Evolutionary conservation across 2,797 vertebrate genomes (phyloP), one percentile per base, ranked within the genome.

Genomic region (Chelon auratus): DNA sequence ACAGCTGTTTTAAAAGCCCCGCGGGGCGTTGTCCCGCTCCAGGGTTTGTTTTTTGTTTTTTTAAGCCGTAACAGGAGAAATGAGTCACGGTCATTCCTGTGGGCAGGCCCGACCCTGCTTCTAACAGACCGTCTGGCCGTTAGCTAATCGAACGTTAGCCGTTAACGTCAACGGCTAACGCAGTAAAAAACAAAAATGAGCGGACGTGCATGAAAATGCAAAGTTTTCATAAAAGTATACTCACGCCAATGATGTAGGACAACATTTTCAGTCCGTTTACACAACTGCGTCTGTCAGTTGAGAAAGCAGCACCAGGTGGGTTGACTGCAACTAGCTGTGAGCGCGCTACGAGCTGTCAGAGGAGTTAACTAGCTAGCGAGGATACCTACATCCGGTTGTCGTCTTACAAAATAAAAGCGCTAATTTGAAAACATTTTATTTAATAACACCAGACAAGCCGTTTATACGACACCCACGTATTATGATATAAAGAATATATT

Each of bases 191-290:
- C 3, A 11, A 6, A 53, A 40, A 26, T 0, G 4, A 4, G 1
- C 8, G 2, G 5, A 11, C 0, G 30, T 4, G 9, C 3, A 11
- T 1, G 47, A 50, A 12, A 40, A 11, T 40, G 39, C 39, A 13
- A 13, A 13, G 39, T 36, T 43, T 11, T 4, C 12, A 24, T 9
- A 0, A 2, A 43, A 0, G 0, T 10, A 51, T 90, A 94, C 93
- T 93, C 56, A 95, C 93, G 0, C 87, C 81, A 3, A 91, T 63
- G 68, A 95, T 87, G 90, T 93, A 94, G 37, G 91, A 91, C 24
- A 94, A 33, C 93, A 94, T 95, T 52, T 68, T 92, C 5, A 12
- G 47, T 52, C n/a, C 1, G 30, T 20, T 8, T 13, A 2, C 2
- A 12, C 13, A n/a, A 10, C 13, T 53, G 47, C 3, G 51, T 58